A percentile compares a stretch with the other conserved stretches of the same genome.
Evolutionary conservation across 2,888 invertebrate species (phyloP).

Genomic region (Sussaba pulchella): DNA sequence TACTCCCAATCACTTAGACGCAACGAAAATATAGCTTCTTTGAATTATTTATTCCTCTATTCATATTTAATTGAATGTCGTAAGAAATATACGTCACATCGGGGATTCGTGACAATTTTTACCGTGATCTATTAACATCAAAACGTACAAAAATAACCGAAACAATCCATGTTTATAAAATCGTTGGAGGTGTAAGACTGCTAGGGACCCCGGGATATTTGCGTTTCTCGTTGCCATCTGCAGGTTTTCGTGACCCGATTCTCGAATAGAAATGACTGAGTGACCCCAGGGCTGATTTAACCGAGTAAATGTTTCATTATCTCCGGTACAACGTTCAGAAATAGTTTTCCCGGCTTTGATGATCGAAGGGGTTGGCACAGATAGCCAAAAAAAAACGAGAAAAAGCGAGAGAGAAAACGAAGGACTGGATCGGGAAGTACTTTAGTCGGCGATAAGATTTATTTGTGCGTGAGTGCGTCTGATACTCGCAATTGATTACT

Average conservation of each 20-base stretch:
- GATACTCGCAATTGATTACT: too few species aligned
- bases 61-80: too few species aligned
- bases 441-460: slow-evolving; percentile 20
- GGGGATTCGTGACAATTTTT: neutral
- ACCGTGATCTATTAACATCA: neutral
- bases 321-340: neutral
- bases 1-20: too few species aligned
- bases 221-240: slow-evolving; percentile 33
- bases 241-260: slow-evolving; percentile 35
- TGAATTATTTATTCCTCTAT: too few species aligned
- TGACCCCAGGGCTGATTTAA: slow-evolving; percentile 1
- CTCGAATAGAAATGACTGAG: slow-evolving; percentile 3
- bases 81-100: too few species aligned
- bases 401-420: neutral
- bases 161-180: neutral
- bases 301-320: slow-evolving; percentile 19
- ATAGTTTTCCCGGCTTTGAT: slow-evolving; percentile 17
- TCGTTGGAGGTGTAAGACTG: neutral
- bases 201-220: slow-evolving; percentile 5
- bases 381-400: neutral
- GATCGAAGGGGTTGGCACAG: slow-evolving; percentile 2
- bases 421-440: neutral
- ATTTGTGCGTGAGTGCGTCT: neutral
- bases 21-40: too few species aligned
- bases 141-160: slow-evolving; percentile 8